Base-by-base conservation (phyloP, 2,797 vertebrate species). In the Helostoma temminkii region DNA sequence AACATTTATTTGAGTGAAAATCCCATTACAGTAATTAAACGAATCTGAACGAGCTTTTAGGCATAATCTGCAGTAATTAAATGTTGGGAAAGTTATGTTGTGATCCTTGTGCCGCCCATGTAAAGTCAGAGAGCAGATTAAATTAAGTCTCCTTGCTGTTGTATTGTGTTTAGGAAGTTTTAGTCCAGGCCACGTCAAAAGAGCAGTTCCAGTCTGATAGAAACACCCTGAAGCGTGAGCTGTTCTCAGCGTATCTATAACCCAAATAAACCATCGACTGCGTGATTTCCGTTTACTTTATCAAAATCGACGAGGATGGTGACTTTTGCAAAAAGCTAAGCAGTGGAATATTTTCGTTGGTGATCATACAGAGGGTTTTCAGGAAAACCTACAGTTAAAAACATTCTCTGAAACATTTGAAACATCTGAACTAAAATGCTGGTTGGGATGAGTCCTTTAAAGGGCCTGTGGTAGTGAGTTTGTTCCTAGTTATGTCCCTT, bases 151-250 rank as follows among this genome's bases (percentile, higher is more conserved):
- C 6, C 30, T 41, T n/a, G 63, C 0, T 47, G 52, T n/a, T 49
- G 43, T 6, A 3, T 34, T 30, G 8, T 11, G 67, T 70, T 67
- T 50, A 26, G 25, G 49, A 70, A 78, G 73, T 81, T 76, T 67
- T 14, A 19, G 10, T 45, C 14, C 18, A 57, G 47, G 19, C 36
- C 48, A 26, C 28, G 36, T 54, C 42, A 41, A 43, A 19, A 36
- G 24, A 45, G 2, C 24, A 47, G 10, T 7, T 3, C 9, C 15
- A 3, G 5, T 53, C n/a, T 9, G 11, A 36, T 1, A 21, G 57
- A 42, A 16, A 3, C 24, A 32, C 34, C 9, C 30, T 8, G 22
- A 60, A 55, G 10, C 52, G 34, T 32, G 74, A 52, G 26, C 36
- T 45, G 19, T 10, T 1, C n/a, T 9, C 7, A 9, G 9, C 18